These are phyloP conservation scores for Triplophysa dalaica DNA, from an alignment of 2,113 vertebrate species.

Conservation along the genomic window DNA sequence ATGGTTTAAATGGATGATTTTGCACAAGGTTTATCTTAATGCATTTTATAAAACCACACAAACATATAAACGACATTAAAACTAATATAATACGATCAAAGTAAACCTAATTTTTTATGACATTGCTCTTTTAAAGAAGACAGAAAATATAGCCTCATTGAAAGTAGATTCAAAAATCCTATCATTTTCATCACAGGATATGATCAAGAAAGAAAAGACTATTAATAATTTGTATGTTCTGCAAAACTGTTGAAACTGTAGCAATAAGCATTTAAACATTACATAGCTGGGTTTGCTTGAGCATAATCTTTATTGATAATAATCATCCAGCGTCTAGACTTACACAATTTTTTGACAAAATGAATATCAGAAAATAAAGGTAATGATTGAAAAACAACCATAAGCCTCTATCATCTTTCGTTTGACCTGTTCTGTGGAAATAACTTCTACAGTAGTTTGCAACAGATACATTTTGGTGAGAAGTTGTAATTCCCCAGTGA, in stretches of 20 bases:
- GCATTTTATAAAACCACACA: no score
- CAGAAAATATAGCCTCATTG: no score
- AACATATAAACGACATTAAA: no score
- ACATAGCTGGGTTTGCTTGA: no score
- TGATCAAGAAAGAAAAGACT: no score
- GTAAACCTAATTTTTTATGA: no score
- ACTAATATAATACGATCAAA: no score
- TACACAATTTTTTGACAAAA: not conserved
- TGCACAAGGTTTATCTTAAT: no score
- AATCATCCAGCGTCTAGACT: not conserved
- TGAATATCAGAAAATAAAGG: slow-evolving; percentile 14
- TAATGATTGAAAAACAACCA: not conserved
- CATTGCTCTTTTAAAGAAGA: no score
- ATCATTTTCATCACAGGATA: not conserved
- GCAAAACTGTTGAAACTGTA: not conserved
- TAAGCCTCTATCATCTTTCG: slow-evolving; percentile 19
- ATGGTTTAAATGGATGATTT: no score
- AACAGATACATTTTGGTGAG: slow-evolving; percentile 47
- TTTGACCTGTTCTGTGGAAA: not conserved
- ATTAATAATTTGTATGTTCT: not conserved
- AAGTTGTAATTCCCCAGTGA: slow-evolving; percentile 64
- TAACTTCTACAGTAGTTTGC: slow-evolving; percentile 51
- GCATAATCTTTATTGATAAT: not conserved
- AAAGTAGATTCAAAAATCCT: not conserved
- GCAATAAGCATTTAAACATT: not conserved